Conservation (phyloP, 2,113 vertebrate species). For the Carlito syrichta region DNA sequence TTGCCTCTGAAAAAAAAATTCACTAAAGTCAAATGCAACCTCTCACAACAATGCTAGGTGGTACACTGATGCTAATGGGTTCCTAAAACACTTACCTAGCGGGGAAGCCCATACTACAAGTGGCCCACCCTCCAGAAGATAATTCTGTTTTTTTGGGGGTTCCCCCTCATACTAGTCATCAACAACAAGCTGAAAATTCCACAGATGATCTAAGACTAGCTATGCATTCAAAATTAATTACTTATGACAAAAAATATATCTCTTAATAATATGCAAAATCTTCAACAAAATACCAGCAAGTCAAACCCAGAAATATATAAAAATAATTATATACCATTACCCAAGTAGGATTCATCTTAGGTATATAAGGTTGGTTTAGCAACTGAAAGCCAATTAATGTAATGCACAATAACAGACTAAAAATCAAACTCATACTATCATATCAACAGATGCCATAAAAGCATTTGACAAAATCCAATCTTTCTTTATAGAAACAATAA, state of each 20-base stretch:
- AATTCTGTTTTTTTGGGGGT: too few relatives aligned
- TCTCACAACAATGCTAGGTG: too few relatives aligned
- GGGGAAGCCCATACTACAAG: too few relatives aligned
- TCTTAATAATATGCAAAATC: neutral
- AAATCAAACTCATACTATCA: neutral
- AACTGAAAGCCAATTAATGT: neutral
- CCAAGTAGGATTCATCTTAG: neutral
- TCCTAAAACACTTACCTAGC: too few relatives aligned
- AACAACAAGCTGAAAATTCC: neutral
- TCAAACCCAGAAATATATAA: neutral
- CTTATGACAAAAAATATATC: neutral
- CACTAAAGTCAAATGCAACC: too few relatives aligned
- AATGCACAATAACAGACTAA: neutral
- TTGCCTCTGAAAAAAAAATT: too few relatives aligned
- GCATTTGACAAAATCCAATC: neutral
- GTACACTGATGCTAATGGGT: too few relatives aligned
- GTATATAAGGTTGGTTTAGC: neutral
- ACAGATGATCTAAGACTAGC: neutral
- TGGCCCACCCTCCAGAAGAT: too few relatives aligned
- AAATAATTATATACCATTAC: neutral
- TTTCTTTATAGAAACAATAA: neutral
- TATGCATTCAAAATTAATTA: neutral
- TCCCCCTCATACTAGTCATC: too few relatives aligned
- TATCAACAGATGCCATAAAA: neutral
- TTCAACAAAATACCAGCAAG: neutral